These are phyloP conservation scores for Acropora yongei DNA, from an alignment of 64 coral and sea anemone genomes.

Conservation along the genomic window DNA sequence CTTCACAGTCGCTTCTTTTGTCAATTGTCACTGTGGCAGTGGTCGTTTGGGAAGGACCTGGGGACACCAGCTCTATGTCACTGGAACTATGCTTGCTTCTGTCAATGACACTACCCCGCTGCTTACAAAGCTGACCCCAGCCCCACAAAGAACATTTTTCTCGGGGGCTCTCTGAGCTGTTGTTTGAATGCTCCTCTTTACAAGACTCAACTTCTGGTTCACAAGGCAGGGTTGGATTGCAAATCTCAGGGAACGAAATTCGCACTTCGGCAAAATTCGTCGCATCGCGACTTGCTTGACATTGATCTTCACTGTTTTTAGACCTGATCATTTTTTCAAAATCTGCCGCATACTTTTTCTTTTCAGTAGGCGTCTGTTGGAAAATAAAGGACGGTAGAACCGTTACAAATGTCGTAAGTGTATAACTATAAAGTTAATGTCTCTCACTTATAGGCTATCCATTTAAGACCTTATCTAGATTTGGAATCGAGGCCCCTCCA, in stretches of 20 bases:
- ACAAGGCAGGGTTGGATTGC: neutral
- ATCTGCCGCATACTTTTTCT: conserved; percentile 30
- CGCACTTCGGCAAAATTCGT: neutral
- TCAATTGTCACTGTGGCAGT: neutral
- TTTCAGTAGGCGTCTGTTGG: neutral
- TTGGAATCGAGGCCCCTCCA: too few relatives aligned
- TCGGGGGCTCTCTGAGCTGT: neutral
- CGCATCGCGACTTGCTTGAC: conserved; percentile 22
- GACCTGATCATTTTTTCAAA: conserved; percentile 44
- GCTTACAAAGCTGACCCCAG: neutral
- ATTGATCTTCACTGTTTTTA: conserved; percentile 39
- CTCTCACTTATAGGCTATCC: too few relatives aligned
- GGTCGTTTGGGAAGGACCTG: neutral
- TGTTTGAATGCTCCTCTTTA: conserved; percentile 25
- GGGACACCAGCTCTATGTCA: conserved; percentile 29
- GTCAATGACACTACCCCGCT: neutral
- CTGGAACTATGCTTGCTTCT: conserved; percentile 42
- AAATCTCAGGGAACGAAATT: neutral
- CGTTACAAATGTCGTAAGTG: too few relatives aligned
- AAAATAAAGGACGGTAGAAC: too few relatives aligned
- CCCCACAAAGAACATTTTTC: conserved; percentile 12
- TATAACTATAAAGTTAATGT: too few relatives aligned
- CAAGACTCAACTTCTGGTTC: conserved; percentile 12
- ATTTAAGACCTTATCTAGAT: too few relatives aligned
- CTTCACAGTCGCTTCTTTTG: neutral